Base-by-base conservation (phyloP, 2,113 vertebrate species). In the Esox niger region DNA sequence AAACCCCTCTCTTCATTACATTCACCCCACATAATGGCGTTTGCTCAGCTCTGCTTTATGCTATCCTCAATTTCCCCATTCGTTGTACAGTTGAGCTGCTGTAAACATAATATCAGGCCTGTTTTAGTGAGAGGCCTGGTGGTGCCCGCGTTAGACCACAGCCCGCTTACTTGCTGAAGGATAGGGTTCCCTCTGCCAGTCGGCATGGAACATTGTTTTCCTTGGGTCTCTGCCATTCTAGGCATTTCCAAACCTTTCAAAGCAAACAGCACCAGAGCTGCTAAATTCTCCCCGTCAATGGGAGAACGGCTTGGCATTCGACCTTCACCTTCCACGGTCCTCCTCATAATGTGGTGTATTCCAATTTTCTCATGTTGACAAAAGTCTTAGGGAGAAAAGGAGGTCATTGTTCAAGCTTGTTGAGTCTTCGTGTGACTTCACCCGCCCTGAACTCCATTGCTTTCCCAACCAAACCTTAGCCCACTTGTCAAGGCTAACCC, bases 181-280 rank as follows among this genome's bases (percentile, higher is more conserved):
- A 63, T 70, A 65, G 61, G 61, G 75, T 77, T 80, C 78, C 79
- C 71, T 67, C 74, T 83, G 76, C 74, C 74, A 68, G 66, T 69
- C 72, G 64, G 75, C 52, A 15, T 63, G 66, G 62, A 70, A 75
- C 76, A 80, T 75, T 78, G 81, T 75, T 79, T 77, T 78, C 59
- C 65, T 77, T 82, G 82, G 82, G 63, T 52, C 27, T 31, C 32
- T 65, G 74, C 80, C 77, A 79, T 68, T 65, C 63, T n/a, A 65
- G 68, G 70, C 79, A 74, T 81, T 81, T 79, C 70, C 71, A 69
- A 70, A 52, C 69, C 70, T 75, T 71, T 74, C 73, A 71, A 68
- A 80, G 77, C 67, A 81, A 81, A 83, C 83, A 85, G 73, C 79
- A 58, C 55, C 61, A 79, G 77, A 80, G 81, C 73, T 83, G 81